phyloP scores from a whole-genome alignment of 2,888 invertebrate genomes.

The Megastigmus dorsalis region DNA sequence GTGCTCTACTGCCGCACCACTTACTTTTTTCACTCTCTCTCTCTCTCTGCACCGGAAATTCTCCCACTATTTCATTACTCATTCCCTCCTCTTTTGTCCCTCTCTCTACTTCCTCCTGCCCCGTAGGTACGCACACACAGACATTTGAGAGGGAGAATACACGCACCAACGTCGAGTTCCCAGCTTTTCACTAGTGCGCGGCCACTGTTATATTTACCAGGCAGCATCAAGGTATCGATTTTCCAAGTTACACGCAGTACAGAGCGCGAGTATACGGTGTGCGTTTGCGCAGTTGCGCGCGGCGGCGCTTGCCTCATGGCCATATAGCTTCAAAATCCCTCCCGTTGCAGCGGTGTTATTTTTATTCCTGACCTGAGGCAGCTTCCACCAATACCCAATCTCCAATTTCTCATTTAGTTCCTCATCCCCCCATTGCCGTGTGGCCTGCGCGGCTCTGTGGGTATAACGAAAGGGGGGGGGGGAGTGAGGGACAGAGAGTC shows the following conservation, averaged over 20 bases:
- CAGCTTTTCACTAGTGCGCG: background rate
- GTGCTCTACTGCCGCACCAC: background rate
- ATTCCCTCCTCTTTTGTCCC: background rate
- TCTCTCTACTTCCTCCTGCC: background rate
- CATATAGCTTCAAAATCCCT: background rate
- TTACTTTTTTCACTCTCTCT: conserved; percentile 12
- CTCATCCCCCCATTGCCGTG: conserved; percentile 15
- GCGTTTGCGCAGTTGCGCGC: conserved; percentile 32
- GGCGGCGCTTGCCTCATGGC: background rate
- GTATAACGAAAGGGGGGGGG: background rate
- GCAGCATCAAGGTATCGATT: conserved; percentile 37
- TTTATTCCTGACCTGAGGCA: background rate
- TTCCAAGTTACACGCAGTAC: no score
- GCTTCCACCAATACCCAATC: conserved; percentile 26
- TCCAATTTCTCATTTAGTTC: no score
- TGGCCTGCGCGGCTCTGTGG: background rate
- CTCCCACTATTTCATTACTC: background rate
- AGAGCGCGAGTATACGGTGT: background rate
- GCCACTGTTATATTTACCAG: no score
- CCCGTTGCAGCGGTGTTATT: background rate
- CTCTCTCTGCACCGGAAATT: background rate
- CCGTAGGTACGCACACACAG: background rate
- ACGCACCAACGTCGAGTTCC: background rate
- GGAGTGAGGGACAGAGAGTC: background rate
- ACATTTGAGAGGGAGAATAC: background rate